Base-by-base conservation (phyloP, 2,797 vertebrate genomes). In the Botia almorhae region DNA sequence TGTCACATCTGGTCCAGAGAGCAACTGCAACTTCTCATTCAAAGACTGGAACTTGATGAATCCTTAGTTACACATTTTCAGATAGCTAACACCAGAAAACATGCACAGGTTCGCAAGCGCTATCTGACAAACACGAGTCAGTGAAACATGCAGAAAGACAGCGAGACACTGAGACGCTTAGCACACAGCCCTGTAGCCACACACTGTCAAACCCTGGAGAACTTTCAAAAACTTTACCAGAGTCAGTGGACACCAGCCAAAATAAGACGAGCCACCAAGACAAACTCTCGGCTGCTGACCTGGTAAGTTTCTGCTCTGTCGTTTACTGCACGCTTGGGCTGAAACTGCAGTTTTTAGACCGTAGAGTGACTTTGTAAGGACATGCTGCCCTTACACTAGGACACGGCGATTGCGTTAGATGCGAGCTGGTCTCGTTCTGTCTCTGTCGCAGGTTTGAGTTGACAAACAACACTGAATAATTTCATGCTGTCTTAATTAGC, bases 21-120 rank as follows among this genome's bases (percentile, higher is more conserved):
- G 60, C 87, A 91, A 89, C 88, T 90, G 88, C 84, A 87, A 84
- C 68, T 75, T 83, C 85, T 29, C 83, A 86, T 86, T 77, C 69
- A 21, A 82, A 82, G 78, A 91, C 91, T 13, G 90, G 88, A 89
- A 89, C 23, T 85, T 75, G 83, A 55, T 51, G 14, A 51, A 51
- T 16, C 50, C 1, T 29, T 4, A 43, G 6, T 1, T 21, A 3
- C 87, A 86, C 90, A 90, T 86, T 77, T 50, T 10, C 55, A 69
- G 53, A 80, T 82, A 76, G 79, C 84, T 72, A 78, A 81, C 81
- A 89, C 29, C 29, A 29, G 88, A 89, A 90, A 69, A 64, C 21
- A 39, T 16, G n/a, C n/a, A n/a, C 19, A 68, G 46, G 19, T 67
- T 48, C 16, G 4, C 29, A 29, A 4, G 29, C 29, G 1, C 29